Evolutionary conservation across 2,888 invertebrate genomes (phyloP).

Genomic region (Bimastos eiseni): DNA sequence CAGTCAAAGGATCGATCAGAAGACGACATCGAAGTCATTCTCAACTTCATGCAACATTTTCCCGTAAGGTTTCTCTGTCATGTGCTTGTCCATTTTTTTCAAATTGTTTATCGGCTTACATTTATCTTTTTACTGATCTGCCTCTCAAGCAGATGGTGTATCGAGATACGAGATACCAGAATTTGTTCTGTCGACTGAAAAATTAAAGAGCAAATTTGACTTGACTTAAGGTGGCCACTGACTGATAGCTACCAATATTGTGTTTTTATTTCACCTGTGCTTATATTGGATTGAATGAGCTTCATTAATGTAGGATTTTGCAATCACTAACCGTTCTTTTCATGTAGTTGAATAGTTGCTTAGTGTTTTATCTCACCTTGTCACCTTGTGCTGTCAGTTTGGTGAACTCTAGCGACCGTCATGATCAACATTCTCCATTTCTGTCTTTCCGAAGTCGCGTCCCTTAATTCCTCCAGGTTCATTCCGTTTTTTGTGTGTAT

Average conservation of each 20-base stretch:
- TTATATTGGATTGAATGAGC: background rate
- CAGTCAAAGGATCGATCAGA: constrained; percentile 92
- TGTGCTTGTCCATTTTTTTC: background rate
- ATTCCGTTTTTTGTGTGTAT: no score
- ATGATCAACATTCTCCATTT: no score
- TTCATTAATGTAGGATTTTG: background rate
- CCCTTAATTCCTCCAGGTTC: no score
- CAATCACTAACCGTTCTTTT: background rate
- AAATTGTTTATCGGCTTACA: background rate
- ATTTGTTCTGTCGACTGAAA: no score
- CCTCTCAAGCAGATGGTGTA: background rate
- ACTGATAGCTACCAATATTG: background rate
- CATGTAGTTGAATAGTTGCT: background rate
- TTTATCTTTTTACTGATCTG: background rate
- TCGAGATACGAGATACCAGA: background rate
- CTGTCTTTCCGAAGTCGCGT: no score
- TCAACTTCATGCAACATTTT: constrained; percentile 96
- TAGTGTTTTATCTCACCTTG: no score
- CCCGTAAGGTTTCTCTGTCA: constrained; percentile 57
- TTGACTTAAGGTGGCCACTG: background rate
- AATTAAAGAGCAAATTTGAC: background rate
- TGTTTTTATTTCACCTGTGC: background rate
- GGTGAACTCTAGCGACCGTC: no score
- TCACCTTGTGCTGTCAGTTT: no score
- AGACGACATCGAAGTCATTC: constrained; percentile 89